Base-by-base conservation (phyloP, 2,113 vertebrate species). In the Phoenicopterus ruber region DNA sequence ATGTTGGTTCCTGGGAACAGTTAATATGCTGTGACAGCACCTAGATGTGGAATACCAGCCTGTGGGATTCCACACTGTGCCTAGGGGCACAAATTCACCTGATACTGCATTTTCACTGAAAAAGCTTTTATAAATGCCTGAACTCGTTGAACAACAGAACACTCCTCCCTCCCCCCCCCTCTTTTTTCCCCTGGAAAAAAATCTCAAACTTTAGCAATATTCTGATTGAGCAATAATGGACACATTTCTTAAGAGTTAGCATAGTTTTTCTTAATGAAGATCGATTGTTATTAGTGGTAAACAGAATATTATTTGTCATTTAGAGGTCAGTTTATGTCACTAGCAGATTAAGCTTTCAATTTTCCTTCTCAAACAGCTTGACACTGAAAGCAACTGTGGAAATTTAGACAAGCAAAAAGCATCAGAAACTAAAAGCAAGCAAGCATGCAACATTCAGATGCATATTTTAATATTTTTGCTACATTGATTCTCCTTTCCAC, bases 221-320 rank as follows among this genome's bases (percentile, higher is more conserved):
- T 91, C 42, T 81, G 59, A 66, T 84, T 6, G 5, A 44, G n/a
- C 32, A 88, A 59, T 88, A 94, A 86, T 13, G 42, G 61, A 71
- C 3, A 83, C n/a, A 94, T 74, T 94, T 86, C 70, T 93, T 90
- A 78, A 80, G 69, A 88, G 72, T 90, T 82, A 86, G 86, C 94
- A 94, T 17, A 65, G 74, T 79, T 88, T 90, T 85, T 73, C 40
- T 47, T 70, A 71, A 91, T 29, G 67, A 82, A 90, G 70, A 93
- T 97, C 34, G 14, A 73, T 85, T 76, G 55, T 90, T 88, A 62
- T 83, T 89, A 94, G 36, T 40, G 36, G 34, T 42, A 94, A 96
- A 84, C 81, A 95, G 55, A 91, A 84, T 90, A 84, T 87, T 85
- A 81, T 93, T 95, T 91, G 79, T 91, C 73, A 90, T 65, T 77